phyloP scores from a whole-genome alignment of 2,888 invertebrate genomes.

The Steinernema scapterisci region DNA sequence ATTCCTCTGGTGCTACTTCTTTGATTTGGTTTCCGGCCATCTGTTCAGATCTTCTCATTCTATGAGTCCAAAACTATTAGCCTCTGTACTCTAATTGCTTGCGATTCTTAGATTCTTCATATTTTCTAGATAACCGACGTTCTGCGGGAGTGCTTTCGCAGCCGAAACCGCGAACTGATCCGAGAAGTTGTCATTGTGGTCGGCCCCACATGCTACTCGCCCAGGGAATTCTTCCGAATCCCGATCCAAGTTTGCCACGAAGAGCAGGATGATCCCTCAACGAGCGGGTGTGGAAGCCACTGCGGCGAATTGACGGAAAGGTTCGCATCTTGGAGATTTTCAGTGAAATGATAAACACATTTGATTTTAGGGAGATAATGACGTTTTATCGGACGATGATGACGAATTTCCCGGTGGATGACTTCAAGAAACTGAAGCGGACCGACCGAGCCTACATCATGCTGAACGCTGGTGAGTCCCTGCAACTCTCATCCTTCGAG shows the following conservation, averaged over 20 bases:
- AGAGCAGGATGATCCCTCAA: background rate
- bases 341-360: background rate
- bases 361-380: background rate
- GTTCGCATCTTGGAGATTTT: background rate
- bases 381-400: slow-evolving; percentile 8
- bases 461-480: background rate
- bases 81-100: no score
- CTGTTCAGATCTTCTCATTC: no score
- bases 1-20: no score
- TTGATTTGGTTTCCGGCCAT: no score
- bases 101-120: no score
- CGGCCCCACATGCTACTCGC: slow-evolving; percentile 37
- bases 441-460: slow-evolving; percentile 10
- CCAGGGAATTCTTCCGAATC: slow-evolving; percentile 42
- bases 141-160: slow-evolving; percentile 38
- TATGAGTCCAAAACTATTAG: no score
- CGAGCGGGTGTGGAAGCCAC: slow-evolving; percentile 2
- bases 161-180: slow-evolving; percentile 36
- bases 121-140: slow-evolving; percentile 35
- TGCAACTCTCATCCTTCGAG: slow-evolving; percentile 7
- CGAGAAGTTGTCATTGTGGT: slow-evolving; percentile 40
- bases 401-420: slow-evolving; percentile 11
- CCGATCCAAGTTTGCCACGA: background rate
- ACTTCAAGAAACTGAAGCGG: background rate
- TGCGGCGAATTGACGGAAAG: slow-evolving; percentile 6